These are phyloP conservation scores for Venustaconcha ellipsiformis DNA, from an alignment of 1,140 invertebrate genomes.

Conservation along the genomic window DNA sequence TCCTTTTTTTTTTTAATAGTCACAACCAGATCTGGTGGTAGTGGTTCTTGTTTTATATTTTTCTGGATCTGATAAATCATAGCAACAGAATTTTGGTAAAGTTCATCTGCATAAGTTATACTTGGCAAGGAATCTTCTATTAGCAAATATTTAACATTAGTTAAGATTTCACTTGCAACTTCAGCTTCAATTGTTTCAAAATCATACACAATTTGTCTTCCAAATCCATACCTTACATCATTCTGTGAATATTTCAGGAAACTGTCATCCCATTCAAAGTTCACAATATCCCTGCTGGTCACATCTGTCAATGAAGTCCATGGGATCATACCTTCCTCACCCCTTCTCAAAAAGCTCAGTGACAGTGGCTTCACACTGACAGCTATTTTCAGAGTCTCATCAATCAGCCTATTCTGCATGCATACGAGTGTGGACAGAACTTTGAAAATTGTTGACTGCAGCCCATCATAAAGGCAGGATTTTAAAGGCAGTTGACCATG, in stretches of 20 bases:
- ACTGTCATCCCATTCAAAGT: not conserved
- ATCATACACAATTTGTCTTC: not conserved
- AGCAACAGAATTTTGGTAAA: constrained; percentile 8
- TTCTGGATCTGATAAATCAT: constrained; percentile 5
- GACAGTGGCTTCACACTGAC: not conserved
- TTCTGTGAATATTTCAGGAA: constrained; percentile 8
- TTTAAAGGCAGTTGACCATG: not conserved
- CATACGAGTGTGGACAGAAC: constrained; percentile 3
- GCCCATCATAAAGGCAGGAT: constrained; percentile 7
- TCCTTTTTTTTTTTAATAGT: not conserved
- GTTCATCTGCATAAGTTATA: constrained; percentile 21
- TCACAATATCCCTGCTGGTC: constrained; percentile 1
- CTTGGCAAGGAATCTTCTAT: not conserved
- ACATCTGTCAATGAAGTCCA: constrained; percentile 7
- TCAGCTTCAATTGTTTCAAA: too few species aligned
- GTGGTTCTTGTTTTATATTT: constrained; percentile 5
- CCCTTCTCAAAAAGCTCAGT: constrained; percentile 4
- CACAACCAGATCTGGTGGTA: constrained; percentile 5
- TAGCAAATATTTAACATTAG: constrained; percentile 10
- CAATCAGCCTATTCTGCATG: constrained; percentile 19
- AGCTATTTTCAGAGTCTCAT: not conserved
- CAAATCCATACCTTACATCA: constrained; percentile 15
- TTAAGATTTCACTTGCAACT: not conserved
- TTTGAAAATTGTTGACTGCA: constrained; percentile 1
- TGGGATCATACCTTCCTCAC: not conserved